A percentile compares a stretch with the other conserved stretches of the same genome.
These are phyloP conservation scores for Semotilus atromaculatus DNA, from an alignment of 2,797 vertebrate species.

Conservation along the genomic window DNA sequence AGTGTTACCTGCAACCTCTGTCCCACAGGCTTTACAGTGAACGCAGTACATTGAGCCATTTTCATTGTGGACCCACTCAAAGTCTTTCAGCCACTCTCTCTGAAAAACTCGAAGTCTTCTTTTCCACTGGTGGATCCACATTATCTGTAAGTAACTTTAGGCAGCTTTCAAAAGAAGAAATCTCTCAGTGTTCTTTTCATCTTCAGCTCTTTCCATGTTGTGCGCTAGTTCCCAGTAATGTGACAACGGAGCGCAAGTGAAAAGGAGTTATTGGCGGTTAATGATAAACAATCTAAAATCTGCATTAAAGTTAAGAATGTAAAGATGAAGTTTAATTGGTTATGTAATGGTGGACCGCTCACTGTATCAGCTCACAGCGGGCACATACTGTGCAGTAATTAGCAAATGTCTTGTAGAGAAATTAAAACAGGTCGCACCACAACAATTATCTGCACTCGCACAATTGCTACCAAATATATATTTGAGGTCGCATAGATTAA, in stretches of 20 bases:
- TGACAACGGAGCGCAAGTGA: too few species aligned
- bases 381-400: background rate
- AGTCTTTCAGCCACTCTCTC: constrained; percentile 21
- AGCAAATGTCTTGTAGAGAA: background rate
- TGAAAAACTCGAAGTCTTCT: background rate
- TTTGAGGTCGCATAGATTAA: background rate
- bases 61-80: background rate
- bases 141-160: too few species aligned
- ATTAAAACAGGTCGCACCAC: background rate
- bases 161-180: too few species aligned
- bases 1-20: constrained; percentile 13
- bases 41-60: background rate
- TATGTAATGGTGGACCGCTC: background rate
- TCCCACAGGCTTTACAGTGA: constrained; percentile 1
- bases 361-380: background rate
- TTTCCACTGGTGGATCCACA: background rate
- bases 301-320: too few species aligned
- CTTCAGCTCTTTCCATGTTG: too few species aligned
- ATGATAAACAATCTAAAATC: too few species aligned
- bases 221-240: too few species aligned
- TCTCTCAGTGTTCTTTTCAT: too few species aligned
- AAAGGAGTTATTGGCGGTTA: too few species aligned
- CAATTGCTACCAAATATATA: background rate
- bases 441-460: background rate
- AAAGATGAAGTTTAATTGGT: too few species aligned